Base-by-base conservation (phyloP, 1,140 invertebrate genomes). In the Platyura marginata region DNA sequence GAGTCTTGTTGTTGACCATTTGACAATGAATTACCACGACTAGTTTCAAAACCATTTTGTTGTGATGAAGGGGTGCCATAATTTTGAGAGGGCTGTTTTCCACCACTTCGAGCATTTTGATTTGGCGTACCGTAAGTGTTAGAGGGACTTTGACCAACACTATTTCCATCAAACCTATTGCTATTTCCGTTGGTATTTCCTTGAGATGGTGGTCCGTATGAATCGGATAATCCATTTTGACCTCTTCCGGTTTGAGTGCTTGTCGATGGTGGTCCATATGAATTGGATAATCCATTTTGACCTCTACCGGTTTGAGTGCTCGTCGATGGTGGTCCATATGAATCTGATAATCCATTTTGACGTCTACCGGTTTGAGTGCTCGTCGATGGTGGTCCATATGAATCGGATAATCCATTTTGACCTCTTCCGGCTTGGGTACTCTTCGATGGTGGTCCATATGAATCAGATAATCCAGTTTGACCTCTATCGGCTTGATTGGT, bases 61-160 rank as follows among this genome's bases (percentile, higher is more conserved):
- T n/a, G n/a, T n/a, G n/a, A n/a, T n/a, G n/a, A n/a, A n/a, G n/a
- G n/a, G n/a, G n/a, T n/a, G n/a, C n/a, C n/a, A n/a, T n/a, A n/a
- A n/a, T n/a, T n/a, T n/a, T n/a, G n/a, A n/a, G n/a, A n/a, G n/a
- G n/a, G n/a, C n/a, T n/a, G n/a, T n/a, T 53, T 62, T 45, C 63
- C 61, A 18, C 62, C 55, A 5, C 6, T 8, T 29, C 6, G 13
- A 13, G 13, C 6, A 8, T 13, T 13, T 29, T 29, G 25, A 29
- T 29, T 29, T 29, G 25, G 13, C 6, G 25, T 6, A 29, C 46
- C 49, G 20, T 57, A 51, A 10, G 41, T 44, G 19, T 51, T 51
- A 44, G 53, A 54, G 40, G 57, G 49, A 44, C 44, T 45, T 11
- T 38, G 44, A 21, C 48, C 47, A 18, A 43, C 11, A 25, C 20